Evolutionary conservation across 2,888 invertebrate genomes (phyloP).

Genomic region (Micropterix aruncella): DNA sequence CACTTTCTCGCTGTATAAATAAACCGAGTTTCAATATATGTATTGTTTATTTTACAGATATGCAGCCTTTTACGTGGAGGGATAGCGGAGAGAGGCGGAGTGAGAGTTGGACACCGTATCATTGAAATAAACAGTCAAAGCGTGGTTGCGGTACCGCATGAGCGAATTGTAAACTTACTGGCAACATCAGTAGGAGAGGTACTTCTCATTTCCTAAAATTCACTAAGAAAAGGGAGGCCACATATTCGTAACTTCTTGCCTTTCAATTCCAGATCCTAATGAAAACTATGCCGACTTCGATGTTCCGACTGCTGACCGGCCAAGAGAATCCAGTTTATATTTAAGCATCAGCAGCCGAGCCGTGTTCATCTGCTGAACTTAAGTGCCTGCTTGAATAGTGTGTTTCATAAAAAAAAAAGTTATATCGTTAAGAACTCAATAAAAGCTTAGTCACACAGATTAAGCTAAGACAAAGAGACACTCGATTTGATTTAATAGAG

Average conservation of each 20-base stretch:
- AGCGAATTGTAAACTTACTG: conserved; percentile 96
- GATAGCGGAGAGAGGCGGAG: conserved; percentile 97
- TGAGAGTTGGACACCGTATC: conserved; percentile 96
- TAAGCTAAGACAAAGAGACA: not conserved
- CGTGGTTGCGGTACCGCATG: conserved; percentile 98
- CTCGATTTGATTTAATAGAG: conserved; percentile 4
- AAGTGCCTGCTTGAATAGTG: conserved; percentile 44
- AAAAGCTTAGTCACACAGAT: not conserved
- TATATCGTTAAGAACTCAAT: not conserved
- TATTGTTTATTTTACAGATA: conserved; percentile 61
- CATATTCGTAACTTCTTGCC: conserved; percentile 3
- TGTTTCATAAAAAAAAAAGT: conserved; percentile 8
- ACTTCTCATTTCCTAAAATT: conserved; percentile 9
- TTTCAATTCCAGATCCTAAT: conserved; percentile 76
- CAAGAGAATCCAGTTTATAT: conserved; percentile 99
- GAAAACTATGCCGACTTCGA: conserved; percentile 99
- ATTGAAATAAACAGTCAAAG: conserved; percentile 99
- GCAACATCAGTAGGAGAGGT: conserved; percentile 99
- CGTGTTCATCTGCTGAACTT: conserved; percentile 24
- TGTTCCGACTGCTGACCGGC: conserved; percentile 97
- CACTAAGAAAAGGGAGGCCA: not conserved
- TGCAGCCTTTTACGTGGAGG: conserved; percentile 96
- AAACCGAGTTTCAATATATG: too few species aligned
- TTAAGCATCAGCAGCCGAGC: conserved; percentile 30
- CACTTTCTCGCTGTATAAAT: conserved; percentile 2